phyloP scores from a whole-genome alignment of 2,888 invertebrate species.

The Hybos culiciformis region DNA sequence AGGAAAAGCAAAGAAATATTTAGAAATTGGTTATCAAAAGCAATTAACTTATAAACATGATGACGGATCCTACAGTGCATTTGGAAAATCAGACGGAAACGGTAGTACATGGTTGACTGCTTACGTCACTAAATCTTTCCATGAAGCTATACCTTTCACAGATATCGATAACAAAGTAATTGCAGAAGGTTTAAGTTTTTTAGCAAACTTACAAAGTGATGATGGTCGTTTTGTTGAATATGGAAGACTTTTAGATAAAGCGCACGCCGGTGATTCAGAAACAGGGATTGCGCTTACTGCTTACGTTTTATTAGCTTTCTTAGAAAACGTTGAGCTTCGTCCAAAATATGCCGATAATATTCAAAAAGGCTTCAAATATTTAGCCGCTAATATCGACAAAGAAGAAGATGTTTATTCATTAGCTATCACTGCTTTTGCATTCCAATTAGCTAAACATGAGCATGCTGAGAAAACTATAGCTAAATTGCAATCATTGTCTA shows the following conservation, averaged over 20 bases:
- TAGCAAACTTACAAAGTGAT: slow-evolving; percentile 50
- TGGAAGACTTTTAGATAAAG: slow-evolving; percentile 51
- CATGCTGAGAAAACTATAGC: slow-evolving; percentile 49
- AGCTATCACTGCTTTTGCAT: slow-evolving; percentile 60
- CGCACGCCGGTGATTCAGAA: slow-evolving; percentile 46
- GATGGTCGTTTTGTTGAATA: slow-evolving; percentile 73
- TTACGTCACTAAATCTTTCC: slow-evolving; percentile 66
- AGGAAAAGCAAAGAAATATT: slow-evolving; percentile 39
- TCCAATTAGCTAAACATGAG: slow-evolving; percentile 62
- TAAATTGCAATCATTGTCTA: slow-evolving; percentile 38
- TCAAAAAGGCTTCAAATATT: slow-evolving; percentile 62
- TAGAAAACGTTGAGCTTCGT: slow-evolving; percentile 41
- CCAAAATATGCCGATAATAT: slow-evolving; percentile 48
- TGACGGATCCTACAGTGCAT: slow-evolving; percentile 71
- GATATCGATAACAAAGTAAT: slow-evolving; percentile 56
- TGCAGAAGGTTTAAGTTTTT: slow-evolving; percentile 53
- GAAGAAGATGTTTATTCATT: slow-evolving; percentile 59
- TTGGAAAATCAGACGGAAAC: slow-evolving; percentile 48
- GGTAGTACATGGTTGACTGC: slow-evolving; percentile 75
- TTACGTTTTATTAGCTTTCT: slow-evolving; percentile 59
- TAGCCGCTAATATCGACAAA: slow-evolving; percentile 52
- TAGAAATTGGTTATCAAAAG: slow-evolving; percentile 57
- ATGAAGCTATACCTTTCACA: slow-evolving; percentile 55
- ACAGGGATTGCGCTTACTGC: slow-evolving; percentile 67
- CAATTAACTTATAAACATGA: slow-evolving; percentile 61